phyloP scores from a whole-genome alignment of 2,888 invertebrate species.

The Cepaea hortensis region DNA sequence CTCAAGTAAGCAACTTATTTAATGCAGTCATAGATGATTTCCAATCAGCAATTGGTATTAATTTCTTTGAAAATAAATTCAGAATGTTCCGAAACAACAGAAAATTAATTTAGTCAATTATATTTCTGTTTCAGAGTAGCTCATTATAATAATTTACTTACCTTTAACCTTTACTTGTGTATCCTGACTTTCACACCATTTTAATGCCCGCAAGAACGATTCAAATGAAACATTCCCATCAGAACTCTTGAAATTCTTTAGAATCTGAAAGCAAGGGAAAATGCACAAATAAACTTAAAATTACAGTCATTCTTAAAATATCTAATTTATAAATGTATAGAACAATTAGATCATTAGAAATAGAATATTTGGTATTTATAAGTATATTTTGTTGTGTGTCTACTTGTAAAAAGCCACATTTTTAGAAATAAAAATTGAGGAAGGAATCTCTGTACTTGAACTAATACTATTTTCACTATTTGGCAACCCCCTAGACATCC shows the following conservation, averaged over 20 bases:
- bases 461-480: no score
- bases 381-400: no score
- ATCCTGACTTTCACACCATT: conserved; percentile 70
- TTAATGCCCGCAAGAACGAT: conserved; percentile 69
- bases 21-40: no score
- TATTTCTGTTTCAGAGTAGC: not conserved
- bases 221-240: conserved; percentile 70
- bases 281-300: not conserved
- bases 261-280: conserved; percentile 60
- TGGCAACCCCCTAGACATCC: no score
- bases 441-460: no score
- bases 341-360: not conserved
- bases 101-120: not conserved
- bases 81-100: no score
- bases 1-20: no score
- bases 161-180: conserved; percentile 69
- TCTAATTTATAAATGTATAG: not conserved
- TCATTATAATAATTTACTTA: conserved; percentile 44
- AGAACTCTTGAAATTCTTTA: conserved; percentile 63
- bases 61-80: no score
- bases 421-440: no score
- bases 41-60: no score
- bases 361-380: no score
- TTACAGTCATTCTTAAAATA: not conserved
- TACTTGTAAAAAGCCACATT: no score